Evolutionary conservation across 2,113 vertebrate species (phyloP).

Genomic region (Engystomops pustulosus): DNA sequence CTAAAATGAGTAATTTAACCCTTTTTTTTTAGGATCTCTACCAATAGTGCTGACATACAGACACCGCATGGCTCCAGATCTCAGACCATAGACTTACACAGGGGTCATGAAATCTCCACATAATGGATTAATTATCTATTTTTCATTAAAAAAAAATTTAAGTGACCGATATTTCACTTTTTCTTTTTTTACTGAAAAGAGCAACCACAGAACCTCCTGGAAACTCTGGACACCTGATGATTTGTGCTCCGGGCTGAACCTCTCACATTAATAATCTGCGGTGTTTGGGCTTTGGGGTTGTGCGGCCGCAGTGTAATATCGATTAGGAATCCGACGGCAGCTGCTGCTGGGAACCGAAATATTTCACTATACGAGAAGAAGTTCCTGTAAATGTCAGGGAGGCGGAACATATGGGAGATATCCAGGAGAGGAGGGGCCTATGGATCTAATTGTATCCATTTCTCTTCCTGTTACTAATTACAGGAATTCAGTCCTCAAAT

Average conservation of each 20-base stretch:
- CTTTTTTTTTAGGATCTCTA: too few relatives aligned
- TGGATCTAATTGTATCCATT: not conserved
- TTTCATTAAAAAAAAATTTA: too few relatives aligned
- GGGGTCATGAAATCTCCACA: too few relatives aligned
- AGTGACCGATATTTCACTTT: not conserved
- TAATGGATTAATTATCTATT: too few relatives aligned
- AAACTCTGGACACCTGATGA: not conserved
- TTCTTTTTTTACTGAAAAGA: not conserved
- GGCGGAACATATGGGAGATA: not conserved
- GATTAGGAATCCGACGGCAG: not conserved
- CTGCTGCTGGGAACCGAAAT: not conserved
- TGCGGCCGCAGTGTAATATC: not conserved
- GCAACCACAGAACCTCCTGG: not conserved
- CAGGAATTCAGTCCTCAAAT: not conserved
- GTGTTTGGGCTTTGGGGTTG: not conserved
- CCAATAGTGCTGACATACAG: too few relatives aligned
- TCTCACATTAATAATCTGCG: not conserved
- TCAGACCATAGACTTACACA: too few relatives aligned
- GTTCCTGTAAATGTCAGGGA: not conserved
- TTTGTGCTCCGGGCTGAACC: not conserved
- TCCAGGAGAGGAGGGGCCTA: not conserved
- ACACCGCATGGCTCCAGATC: too few relatives aligned
- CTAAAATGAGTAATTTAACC: too few relatives aligned
- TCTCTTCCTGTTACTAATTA: not conserved
- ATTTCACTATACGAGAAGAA: not conserved